Evolutionary conservation across 2,797 vertebrate genomes (phyloP), one percentile per base, ranked within the genome.

Genomic region (Mareca strepera): DNA sequence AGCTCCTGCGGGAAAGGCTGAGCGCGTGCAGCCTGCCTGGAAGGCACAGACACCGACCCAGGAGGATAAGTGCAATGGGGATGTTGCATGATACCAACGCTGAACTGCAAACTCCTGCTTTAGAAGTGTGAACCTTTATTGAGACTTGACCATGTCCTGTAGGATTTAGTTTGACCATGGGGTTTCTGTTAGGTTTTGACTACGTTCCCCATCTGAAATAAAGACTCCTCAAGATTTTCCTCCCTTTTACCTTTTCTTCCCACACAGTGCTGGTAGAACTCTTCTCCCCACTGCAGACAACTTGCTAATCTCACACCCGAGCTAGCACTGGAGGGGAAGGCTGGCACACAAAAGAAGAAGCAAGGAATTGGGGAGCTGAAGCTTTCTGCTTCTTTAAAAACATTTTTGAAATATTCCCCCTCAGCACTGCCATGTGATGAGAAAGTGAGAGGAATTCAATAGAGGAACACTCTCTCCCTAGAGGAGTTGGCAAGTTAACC

Each of bases 21-120:
- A 93, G 46, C 0, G 0, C 14, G 35, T 76, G 44, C 77, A 83
- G 82, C 55, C 87, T 0, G 1, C 17, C 52, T 92, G 67, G 77
- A 96, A 92, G 89, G 86, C 93, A 96, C 87, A 82, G 79, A 88
- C 46, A 53, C 73, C 73, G 70, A 90, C 41, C 58, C 82, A 91
- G 46, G 31, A 78, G 26, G 39, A 66, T 20, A 63, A 86, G 91
- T 8, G 48, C 0, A 9, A 81, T 81, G 44, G 72, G 86, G 43
- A 69, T 1, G 2, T n/a, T 70, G 33, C 33, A 60, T 8, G 17
- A 21, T 46, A 66, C 20, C 74, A 48, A 18, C 28, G 20, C 29
- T 46, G 69, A 90, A 74, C 60, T 78, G 85, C 74, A 44, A 76
- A 79, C 37, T 59, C 41, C n/a, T 31, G 56, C 80, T 52, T 50